Conservation (phyloP, 2,113 vertebrate species). For the Triplophysa dalaica region DNA sequence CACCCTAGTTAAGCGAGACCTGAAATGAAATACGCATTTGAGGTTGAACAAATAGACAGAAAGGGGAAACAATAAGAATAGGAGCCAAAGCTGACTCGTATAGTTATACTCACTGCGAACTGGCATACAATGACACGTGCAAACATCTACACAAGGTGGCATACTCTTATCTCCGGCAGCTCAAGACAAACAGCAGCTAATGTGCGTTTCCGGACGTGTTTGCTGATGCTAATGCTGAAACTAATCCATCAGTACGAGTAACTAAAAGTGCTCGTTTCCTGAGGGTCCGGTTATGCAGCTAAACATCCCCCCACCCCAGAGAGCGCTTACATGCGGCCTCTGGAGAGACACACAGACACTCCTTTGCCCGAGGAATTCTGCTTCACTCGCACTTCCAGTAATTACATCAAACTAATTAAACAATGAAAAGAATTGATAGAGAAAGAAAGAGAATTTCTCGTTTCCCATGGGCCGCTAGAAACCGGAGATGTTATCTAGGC, state of each 20-base stretch:
- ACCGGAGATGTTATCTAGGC: constrained; percentile 49
- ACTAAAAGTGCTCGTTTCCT: constrained; percentile 23
- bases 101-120: constrained; percentile 12
- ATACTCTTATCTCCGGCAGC: background rate
- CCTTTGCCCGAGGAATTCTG: constrained; percentile 44
- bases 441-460: background rate
- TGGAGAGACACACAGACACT: constrained; percentile 55
- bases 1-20: too few relatives aligned
- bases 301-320: constrained; percentile 64
- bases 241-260: background rate
- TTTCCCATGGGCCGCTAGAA: constrained; percentile 47
- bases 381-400: constrained; percentile 58
- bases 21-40: too few relatives aligned
- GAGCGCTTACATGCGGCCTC: constrained; percentile 72
- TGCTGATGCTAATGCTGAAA: constrained; percentile 23
- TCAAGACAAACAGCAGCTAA: constrained; percentile 20
- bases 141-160: constrained; percentile 13
- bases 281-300: constrained; percentile 61
- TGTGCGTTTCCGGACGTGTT: background rate
- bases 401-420: constrained; percentile 71
- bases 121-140: background rate
- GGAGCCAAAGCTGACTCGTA: background rate
- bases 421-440: constrained; percentile 25
- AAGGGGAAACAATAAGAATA: background rate
- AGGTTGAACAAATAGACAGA: too few relatives aligned